Evolutionary conservation across 2,113 vertebrate species (phyloP), one percentile per base, ranked within the genome.

Genomic region (Pica pica): DNA sequence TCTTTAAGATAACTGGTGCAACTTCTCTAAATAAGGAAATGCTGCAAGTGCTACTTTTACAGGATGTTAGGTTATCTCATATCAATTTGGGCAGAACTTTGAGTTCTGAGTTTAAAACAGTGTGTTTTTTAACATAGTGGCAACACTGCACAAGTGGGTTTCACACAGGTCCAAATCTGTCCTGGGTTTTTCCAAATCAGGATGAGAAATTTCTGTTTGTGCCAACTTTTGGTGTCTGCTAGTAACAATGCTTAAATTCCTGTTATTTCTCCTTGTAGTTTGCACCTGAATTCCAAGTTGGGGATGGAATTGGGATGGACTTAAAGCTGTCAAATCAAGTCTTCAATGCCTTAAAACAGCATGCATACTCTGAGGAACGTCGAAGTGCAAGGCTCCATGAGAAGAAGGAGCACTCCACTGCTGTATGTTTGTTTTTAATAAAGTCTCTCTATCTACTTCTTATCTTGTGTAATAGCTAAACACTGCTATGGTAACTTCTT

Each of bases 341-440:
- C 76, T 99, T 99, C 83, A 99, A 99, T 97, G 98, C 98, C 61
- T 98, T 99, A 96, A 99, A 99, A 97, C 99, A 98, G 56, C 99
- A 99, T 60, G 99, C 99, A 9, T 98, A 99, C 94, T 98, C 98
- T 33, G 99, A 99, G 97, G 99, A 99, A 97, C 97, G 98, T 14
- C 98, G 99, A 87, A 99, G 99, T 87, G 99, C 99, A 90, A 97
- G 98, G 26, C 97, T 99, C 16, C 99, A 99, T 53, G 99, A 99
- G 78, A 99, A 99, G 96, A 99, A 99, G 95, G 99, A 99, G 89
- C 99, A 99, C 95, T 99, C 99, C 53, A 99, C 99, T 41, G 98
- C 99, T 26, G 99, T 99, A 97, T 92, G 99, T 97, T 37, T 92
- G 99, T 97, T 37, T 89, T 82, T 64, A 41, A 37, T 14, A 5